These are phyloP conservation scores for Dolichomitus sp. DNA, from an alignment of 2,888 invertebrate genomes.

Conservation along the genomic window DNA sequence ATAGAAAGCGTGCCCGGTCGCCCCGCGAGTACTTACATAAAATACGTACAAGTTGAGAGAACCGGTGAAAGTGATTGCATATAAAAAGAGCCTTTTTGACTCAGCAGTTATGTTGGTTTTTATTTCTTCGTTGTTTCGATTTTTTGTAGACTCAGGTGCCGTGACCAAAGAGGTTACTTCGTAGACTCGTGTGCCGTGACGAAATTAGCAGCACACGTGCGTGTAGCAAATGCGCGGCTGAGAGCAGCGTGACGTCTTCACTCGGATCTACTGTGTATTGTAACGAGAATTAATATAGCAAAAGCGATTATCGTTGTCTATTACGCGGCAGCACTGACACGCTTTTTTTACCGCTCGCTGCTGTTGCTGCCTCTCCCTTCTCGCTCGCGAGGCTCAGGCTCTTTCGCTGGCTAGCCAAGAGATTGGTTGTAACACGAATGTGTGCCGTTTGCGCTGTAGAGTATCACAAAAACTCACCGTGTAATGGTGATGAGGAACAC, in stretches of 20 bases:
- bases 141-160: neutral
- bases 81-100: slow-evolving; percentile 40
- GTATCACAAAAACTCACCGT: slow-evolving; percentile 10
- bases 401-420: neutral
- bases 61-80: slow-evolving; percentile 57
- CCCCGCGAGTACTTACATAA: slow-evolving; percentile 51
- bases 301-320: slow-evolving; percentile 17
- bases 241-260: slow-evolving; percentile 34
- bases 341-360: too few species aligned
- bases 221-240: slow-evolving; percentile 1
- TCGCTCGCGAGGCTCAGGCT: too few species aligned
- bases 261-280: neutral
- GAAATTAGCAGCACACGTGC: neutral
- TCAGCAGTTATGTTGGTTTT: slow-evolving; percentile 31
- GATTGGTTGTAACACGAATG: slow-evolving; percentile 9
- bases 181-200: neutral
- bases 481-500: slow-evolving; percentile 2
- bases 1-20: slow-evolving; percentile 57
- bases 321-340: slow-evolving; percentile 29
- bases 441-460: neutral
- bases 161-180: neutral
- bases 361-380: too few species aligned
- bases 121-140: slow-evolving; percentile 2
- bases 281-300: slow-evolving; percentile 24
- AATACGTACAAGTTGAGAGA: slow-evolving; percentile 48